Evolutionary conservation across 2,113 vertebrate genomes (phyloP).

Genomic region (Oryctolagus cuniculus): mOryCun1.1 NC_091448.1:16938001-16938500

Average conservation of each 20-base stretch:
- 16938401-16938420: neutral
- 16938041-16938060: constrained; percentile 35
- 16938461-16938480: neutral
- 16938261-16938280: constrained; percentile 26
- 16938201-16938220: neutral
- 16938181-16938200: constrained; percentile 30
- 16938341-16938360: neutral
- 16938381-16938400: constrained; percentile 27
- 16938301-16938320: neutral
- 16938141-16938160: neutral
- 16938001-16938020: constrained; percentile 53
- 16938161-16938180: neutral
- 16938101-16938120: constrained; percentile 5
- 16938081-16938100: constrained; percentile 14
- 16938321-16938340: constrained; percentile 1
- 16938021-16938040: constrained; percentile 41
- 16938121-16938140: constrained; percentile 27
- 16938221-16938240: neutral
- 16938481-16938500: neutral
- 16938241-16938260: constrained; percentile 55
- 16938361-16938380: neutral
- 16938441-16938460: neutral
- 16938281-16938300: constrained; percentile 59
- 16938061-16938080: constrained; percentile 59
- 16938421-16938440: neutral